Evolutionary conservation across 2,113 vertebrate genomes (phyloP).

Genomic region (Alectura lathami): DNA sequence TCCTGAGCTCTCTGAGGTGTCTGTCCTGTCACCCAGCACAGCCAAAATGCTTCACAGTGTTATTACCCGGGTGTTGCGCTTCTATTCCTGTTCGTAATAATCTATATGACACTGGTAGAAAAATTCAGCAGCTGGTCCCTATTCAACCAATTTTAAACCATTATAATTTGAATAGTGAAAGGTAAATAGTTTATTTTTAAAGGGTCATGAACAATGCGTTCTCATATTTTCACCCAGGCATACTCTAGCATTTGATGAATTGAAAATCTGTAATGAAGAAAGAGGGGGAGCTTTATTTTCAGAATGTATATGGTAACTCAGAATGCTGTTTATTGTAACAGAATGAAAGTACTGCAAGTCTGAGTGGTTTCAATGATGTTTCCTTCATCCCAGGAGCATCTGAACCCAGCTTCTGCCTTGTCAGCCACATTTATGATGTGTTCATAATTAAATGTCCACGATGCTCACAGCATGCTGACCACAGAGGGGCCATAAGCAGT

Average conservation of each 20-base stretch:
- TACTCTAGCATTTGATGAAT: neutral
- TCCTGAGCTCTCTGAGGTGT: neutral
- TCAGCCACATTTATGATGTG: constrained; percentile 86
- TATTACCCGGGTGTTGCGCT: neutral
- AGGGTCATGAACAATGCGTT: neutral
- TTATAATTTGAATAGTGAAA: neutral
- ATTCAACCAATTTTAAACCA: rapidly evolving
- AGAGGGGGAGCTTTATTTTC: constrained; percentile 8
- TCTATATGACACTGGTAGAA: neutral
- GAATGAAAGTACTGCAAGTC: constrained; percentile 59
- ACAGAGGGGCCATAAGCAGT: constrained; percentile 85
- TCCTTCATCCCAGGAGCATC: constrained; percentile 74
- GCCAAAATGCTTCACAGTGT: neutral
- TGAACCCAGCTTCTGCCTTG: constrained; percentile 78
- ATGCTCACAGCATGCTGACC: constrained; percentile 80
- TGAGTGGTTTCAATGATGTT: constrained; percentile 66
- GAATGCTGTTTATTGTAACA: constrained; percentile 58
- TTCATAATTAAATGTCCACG: constrained; percentile 85
- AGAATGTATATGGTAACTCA: neutral
- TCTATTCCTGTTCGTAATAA: neutral
- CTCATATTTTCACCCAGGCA: neutral
- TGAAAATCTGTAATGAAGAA: neutral
- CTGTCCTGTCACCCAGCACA: neutral
- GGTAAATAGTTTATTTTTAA: constrained; percentile 4
- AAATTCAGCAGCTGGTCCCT: neutral